These are phyloP conservation scores for Dione vanillae DNA, from an alignment of 2,888 invertebrate genomes.

Conservation along the genomic window DNA sequence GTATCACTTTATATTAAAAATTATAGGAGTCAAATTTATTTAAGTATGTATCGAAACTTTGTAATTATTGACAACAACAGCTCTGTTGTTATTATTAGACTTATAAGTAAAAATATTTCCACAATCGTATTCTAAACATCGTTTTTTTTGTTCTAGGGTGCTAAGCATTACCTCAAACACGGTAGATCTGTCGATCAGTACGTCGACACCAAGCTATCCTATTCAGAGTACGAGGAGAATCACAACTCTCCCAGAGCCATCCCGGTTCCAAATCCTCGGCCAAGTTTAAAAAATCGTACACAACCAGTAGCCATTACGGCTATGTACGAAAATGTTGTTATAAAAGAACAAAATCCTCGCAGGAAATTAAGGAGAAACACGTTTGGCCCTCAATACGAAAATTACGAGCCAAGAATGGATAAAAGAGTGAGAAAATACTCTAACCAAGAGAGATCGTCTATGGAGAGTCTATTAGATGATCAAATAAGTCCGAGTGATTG, in stretches of 20 bases:
- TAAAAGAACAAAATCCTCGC: conserved; percentile 89
- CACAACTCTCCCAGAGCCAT: conserved; percentile 73
- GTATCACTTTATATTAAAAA: not conserved
- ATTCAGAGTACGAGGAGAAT: conserved; percentile 82
- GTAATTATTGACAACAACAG: not conserved
- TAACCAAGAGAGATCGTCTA: conserved; percentile 81
- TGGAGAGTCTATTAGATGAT: conserved; percentile 86
- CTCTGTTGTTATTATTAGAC: not conserved
- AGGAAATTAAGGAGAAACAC: conserved; percentile 86
- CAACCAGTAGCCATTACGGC: conserved; percentile 90
- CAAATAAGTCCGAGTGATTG: conserved; percentile 81
- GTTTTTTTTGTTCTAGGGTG: conserved; percentile 74
- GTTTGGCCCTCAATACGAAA: conserved; percentile 85
- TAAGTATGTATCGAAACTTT: not conserved
- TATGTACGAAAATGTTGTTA: conserved; percentile 88
- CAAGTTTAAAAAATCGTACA: conserved; percentile 75
- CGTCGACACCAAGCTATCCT: conserved; percentile 87
- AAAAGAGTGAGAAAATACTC: conserved; percentile 76
- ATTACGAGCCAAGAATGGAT: conserved; percentile 82
- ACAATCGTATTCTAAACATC: not conserved
- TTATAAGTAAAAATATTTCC: not conserved
- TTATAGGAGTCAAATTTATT: not conserved
- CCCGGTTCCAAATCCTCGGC: conserved; percentile 75
- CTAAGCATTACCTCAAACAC: conserved; percentile 86
- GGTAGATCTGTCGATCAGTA: conserved; percentile 91